phyloP scores from a whole-genome alignment of 2,113 vertebrate genomes.

The Saguinus midas region DNA sequence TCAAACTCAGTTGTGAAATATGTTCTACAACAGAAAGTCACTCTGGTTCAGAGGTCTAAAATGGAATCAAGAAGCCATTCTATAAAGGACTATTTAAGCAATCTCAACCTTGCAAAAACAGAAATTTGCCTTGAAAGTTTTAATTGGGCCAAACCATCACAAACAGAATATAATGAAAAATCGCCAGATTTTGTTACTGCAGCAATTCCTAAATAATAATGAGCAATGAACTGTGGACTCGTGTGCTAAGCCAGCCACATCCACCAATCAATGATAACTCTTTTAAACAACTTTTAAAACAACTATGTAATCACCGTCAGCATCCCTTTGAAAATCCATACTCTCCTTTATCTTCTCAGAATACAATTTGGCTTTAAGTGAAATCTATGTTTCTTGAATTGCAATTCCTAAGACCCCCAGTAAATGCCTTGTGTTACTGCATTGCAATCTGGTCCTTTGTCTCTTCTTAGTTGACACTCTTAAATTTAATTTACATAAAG shows the following conservation, averaged over 20 bases:
- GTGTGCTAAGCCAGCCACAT: not conserved
- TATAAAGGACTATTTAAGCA: not conserved
- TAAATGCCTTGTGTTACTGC: not conserved
- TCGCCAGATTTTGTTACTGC: not conserved
- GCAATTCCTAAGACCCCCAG: not conserved
- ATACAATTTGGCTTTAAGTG: not conserved
- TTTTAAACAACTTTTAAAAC: not conserved
- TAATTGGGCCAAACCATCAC: not conserved
- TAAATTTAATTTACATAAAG: not conserved
- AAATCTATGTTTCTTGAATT: not conserved
- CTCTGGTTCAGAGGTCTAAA: not conserved
- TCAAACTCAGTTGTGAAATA: not conserved
- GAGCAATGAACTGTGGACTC: not conserved
- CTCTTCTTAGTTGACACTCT: not conserved
- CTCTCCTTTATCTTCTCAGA: not conserved
- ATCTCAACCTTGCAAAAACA: not conserved
- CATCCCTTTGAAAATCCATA: not conserved
- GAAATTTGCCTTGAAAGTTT: not conserved
- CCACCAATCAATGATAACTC: not conserved
- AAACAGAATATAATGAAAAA: not conserved
- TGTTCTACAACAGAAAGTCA: not conserved
- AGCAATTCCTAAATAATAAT: not conserved
- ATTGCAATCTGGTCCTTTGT: not conserved
- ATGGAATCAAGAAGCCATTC: not conserved
- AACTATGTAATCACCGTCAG: not conserved